Conservation (phyloP, 2,113 vertebrate species). For the Clarias batrachus region DNA sequence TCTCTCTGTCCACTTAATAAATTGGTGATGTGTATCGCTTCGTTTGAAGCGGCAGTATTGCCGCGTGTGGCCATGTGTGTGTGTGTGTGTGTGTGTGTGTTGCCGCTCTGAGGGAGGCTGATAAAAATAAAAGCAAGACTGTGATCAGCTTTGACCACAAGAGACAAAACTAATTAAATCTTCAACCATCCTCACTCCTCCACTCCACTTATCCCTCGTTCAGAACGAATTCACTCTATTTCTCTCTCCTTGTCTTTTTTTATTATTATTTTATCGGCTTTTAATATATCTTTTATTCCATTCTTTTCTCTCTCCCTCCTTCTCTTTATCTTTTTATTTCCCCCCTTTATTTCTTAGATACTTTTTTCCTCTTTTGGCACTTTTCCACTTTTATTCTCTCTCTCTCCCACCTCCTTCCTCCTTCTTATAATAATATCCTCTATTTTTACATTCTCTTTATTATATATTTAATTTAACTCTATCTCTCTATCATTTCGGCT, state of each 20-base stretch:
- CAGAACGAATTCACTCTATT: background rate
- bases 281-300: background rate
- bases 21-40: slow-evolving; percentile 20
- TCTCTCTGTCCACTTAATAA: slow-evolving; percentile 19
- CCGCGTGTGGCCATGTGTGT: background rate
- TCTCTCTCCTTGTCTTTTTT: slow-evolving; percentile 53
- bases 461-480: background rate
- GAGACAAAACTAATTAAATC: slow-evolving; percentile 32
- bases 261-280: background rate
- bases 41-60: background rate
- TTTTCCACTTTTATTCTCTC: background rate
- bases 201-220: background rate
- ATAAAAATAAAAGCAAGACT: slow-evolving; percentile 26
- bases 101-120: background rate
- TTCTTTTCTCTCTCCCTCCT: background rate
- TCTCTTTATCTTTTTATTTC: background rate
- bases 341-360: background rate
- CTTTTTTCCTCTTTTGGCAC: background rate
- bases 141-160: slow-evolving; percentile 20
- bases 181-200: slow-evolving; percentile 13
- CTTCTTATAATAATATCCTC: background rate
- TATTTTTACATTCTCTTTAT: background rate
- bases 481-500: background rate
- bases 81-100: slow-evolving; percentile 1
- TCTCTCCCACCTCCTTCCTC: background rate